Conservation (phyloP, 2,797 vertebrate genomes). For the Champsocephalus gunnari region DNA sequence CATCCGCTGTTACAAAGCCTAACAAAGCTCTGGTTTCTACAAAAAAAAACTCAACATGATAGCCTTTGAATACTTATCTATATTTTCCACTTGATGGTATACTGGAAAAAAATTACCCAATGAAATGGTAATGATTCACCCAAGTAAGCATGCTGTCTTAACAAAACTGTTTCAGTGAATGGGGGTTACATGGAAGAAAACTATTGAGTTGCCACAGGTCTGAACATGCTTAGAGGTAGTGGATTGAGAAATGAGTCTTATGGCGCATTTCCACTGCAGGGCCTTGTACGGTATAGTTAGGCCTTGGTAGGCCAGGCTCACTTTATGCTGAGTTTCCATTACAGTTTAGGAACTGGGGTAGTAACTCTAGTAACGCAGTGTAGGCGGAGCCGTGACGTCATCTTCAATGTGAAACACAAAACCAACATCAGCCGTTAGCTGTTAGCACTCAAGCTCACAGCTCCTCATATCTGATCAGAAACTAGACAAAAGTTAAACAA, state of each 20-base stretch:
- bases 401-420: too few relatives aligned
- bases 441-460: too few relatives aligned
- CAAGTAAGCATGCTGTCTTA: slow-evolving; percentile 32
- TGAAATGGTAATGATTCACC: slow-evolving; percentile 62
- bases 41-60: slow-evolving; percentile 31
- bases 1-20: slow-evolving; percentile 17
- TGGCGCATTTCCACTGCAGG: too few relatives aligned
- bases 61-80: slow-evolving; percentile 24
- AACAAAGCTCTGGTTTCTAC: slow-evolving; percentile 24
- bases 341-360: too few relatives aligned
- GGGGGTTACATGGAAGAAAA: slow-evolving; percentile 23
- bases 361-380: too few relatives aligned
- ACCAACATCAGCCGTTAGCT: too few relatives aligned
- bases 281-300: too few relatives aligned
- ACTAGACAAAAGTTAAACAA: too few relatives aligned
- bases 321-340: too few relatives aligned
- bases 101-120: slow-evolving; percentile 42
- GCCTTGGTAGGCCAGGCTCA: too few relatives aligned
- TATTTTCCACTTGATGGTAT: slow-evolving; percentile 55
- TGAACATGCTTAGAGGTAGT: slow-evolving; percentile 37
- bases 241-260: slow-evolving; percentile 52
- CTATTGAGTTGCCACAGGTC: slow-evolving; percentile 23
- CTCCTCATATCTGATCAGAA: too few relatives aligned
- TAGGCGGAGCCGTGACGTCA: too few relatives aligned
- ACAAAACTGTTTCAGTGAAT: slow-evolving; percentile 34